These are phyloP conservation scores for Cheirogaleus major DNA, from an alignment of 2,797 vertebrate species.

Conservation along the genomic window DNA sequence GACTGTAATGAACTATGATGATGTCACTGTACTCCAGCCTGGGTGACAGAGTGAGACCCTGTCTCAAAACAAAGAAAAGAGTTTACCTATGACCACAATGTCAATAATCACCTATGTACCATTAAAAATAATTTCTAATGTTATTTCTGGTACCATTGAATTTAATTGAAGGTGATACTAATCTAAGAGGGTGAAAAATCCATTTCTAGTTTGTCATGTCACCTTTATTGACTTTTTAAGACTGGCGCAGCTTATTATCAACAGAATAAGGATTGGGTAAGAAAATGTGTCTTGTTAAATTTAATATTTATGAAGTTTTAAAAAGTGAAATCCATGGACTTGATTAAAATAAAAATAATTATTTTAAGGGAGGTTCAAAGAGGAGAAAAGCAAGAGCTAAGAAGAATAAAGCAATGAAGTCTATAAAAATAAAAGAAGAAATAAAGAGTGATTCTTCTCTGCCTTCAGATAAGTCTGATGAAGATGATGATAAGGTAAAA, in stretches of 20 bases:
- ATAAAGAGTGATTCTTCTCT: conserved; percentile 94
- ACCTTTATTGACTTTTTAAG: background rate
- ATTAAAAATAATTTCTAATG: conserved; percentile 25
- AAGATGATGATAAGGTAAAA: conserved; percentile 91
- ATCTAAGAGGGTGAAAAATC: background rate
- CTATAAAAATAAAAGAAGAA: conserved; percentile 92
- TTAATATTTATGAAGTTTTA: conserved; percentile 37
- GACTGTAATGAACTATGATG: no score
- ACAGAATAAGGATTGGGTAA: background rate
- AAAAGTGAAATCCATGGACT: background rate
- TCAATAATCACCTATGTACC: background rate
- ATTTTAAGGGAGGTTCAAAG: conserved; percentile 92
- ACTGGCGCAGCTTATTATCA: background rate
- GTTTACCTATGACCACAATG: background rate
- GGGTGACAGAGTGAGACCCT: no score
- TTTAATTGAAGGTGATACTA: conserved; percentile 2
- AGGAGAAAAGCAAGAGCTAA: conserved; percentile 94
- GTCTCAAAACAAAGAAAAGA: background rate
- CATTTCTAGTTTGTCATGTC: background rate
- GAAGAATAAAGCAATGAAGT: conserved; percentile 93
- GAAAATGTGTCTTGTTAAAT: background rate
- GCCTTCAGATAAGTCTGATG: conserved; percentile 94
- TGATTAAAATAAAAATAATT: conserved; percentile 71
- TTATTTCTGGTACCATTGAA: conserved; percentile 10
- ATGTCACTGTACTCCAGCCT: no score